Evolutionary conservation across 1,140 invertebrate species (phyloP), one percentile per base, ranked within the genome.

Genomic region (Drosophila leontia): DNA sequence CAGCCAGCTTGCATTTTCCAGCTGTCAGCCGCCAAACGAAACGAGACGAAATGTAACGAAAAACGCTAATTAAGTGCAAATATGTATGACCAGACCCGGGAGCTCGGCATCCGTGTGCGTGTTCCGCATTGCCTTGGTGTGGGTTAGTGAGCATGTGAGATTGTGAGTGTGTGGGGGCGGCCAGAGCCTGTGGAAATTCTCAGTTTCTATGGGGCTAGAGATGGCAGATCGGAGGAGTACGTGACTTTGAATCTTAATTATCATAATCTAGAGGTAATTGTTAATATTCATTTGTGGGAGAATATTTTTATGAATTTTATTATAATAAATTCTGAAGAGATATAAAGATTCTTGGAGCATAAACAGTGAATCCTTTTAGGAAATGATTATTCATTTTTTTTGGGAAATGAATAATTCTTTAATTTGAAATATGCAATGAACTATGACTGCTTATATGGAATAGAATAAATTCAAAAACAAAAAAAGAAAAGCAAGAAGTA

Each of bases 61-160:
- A 78, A 77, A 80, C 78, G 78, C 82, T 88, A 88, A 88, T 88
- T 90, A 88, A 90, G 84, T 88, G 85, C 85, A 88, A 90, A 90
- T 81, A 88, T 90, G 81, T 88, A 84, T 90, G 74, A 57, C 64
- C 81, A 90, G 80, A 3, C 37, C 47, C 17, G 39, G 35, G 50
- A 37, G 53, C 53, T 55, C 11, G 23, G 42, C 32, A 29, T 75
- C 39, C 42, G 75, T 71, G 44, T 78, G 77, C 74, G 68, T 78
- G 83, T 80, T 72, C 59, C 45, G 35, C 65, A 42, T 7, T 65
- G 51, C 29, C 32, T 50, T 67, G 50, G 70, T 79, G 35, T 68
- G 64, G 39, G 47, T 80, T 34, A 23, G 48, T 68, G 57, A 77
- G 68, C 65, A 58, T 63, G 51, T 42, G 56, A 39, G 55, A 71